Evolutionary conservation across 2,888 invertebrate species (phyloP).

Genomic region (Apodemia duryi): DNA sequence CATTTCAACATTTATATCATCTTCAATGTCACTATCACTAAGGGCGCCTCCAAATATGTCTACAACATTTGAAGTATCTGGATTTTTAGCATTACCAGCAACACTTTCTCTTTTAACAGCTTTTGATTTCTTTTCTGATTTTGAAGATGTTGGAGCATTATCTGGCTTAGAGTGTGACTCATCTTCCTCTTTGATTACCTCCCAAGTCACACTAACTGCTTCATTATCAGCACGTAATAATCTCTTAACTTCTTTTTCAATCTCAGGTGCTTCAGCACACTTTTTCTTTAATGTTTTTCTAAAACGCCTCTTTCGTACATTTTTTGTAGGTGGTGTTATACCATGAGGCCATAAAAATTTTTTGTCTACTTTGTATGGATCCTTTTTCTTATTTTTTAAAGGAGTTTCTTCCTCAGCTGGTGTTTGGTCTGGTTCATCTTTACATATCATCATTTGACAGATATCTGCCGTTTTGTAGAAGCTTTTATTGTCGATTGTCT

Average conservation of each 20-base stretch:
- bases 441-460: constrained; percentile 94
- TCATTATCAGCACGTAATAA: constrained; percentile 95
- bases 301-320: constrained; percentile 94
- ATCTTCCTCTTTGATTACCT: constrained; percentile 93
- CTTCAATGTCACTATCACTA: constrained; percentile 91
- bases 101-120: constrained; percentile 35
- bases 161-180: constrained; percentile 73
- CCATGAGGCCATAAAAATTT: constrained; percentile 98
- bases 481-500: constrained; percentile 97
- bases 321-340: constrained; percentile 96
- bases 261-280: constrained; percentile 97
- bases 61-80: constrained; percentile 60
- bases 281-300: constrained; percentile 97
- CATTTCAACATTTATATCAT: constrained; percentile 87
- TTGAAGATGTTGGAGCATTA: constrained; percentile 35
- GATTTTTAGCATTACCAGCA: constrained; percentile 35
- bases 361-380: constrained; percentile 90
- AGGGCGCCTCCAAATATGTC: constrained; percentile 96
- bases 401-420: constrained; percentile 88
- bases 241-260: constrained; percentile 98
- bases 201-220: constrained; percentile 92
- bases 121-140: constrained; percentile 57
- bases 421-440: constrained; percentile 90
- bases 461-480: constrained; percentile 99
- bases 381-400: constrained; percentile 89